phyloP scores from a whole-genome alignment of 1,140 invertebrate species.

The Pectinophora gossypiella region DNA sequence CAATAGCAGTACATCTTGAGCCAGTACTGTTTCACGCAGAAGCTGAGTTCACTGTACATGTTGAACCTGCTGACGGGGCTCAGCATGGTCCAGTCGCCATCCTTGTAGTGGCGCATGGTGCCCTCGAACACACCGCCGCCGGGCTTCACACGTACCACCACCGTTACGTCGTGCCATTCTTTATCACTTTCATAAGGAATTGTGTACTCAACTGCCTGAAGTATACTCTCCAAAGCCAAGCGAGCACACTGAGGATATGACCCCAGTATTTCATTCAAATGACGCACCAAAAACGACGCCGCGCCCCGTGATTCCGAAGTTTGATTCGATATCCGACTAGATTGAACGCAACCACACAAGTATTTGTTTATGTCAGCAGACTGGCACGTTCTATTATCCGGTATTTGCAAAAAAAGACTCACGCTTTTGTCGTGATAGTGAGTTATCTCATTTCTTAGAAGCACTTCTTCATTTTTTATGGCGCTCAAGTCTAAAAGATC shows the following conservation, averaged over 20 bases:
- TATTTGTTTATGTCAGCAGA: too few species aligned
- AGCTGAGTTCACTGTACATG: neutral
- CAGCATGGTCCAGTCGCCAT: neutral
- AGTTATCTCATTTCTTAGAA: neutral
- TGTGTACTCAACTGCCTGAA: neutral
- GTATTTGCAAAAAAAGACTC: conserved; percentile 5
- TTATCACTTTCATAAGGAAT: neutral
- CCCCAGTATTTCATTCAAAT: too few species aligned
- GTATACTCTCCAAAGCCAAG: neutral
- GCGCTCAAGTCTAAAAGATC: conserved; percentile 20
- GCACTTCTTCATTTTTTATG: conserved; percentile 12
- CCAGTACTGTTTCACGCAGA: neutral
- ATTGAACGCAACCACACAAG: neutral
- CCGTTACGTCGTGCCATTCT: neutral
- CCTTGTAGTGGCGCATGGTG: neutral
- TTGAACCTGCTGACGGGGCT: neutral
- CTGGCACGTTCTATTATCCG: conserved; percentile 5
- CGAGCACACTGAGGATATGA: too few species aligned
- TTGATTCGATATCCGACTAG: neutral
- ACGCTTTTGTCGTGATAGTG: too few species aligned
- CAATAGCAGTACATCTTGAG: neutral
- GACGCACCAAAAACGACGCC: too few species aligned
- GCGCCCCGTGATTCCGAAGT: neutral
- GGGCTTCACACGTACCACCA: neutral
- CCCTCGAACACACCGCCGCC: neutral